phyloP scores from a whole-genome alignment of 2,888 invertebrate genomes.

The Lysandra coridon region DNA sequence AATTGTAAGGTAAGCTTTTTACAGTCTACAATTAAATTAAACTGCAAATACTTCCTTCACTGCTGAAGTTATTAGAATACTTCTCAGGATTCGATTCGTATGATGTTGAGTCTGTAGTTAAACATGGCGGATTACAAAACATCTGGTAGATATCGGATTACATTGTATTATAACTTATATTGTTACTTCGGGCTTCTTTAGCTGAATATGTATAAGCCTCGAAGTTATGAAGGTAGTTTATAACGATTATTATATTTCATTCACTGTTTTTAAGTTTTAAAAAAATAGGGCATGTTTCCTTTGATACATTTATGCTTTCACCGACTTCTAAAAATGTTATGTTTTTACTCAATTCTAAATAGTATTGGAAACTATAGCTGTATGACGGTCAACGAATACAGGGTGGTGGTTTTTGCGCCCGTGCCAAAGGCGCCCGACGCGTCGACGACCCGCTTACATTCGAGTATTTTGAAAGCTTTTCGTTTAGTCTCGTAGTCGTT shows the following conservation, averaged over 20 bases:
- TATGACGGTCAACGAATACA: not conserved
- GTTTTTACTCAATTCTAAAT: not conserved
- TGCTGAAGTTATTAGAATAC: not conserved
- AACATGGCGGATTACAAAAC: conserved; percentile 3
- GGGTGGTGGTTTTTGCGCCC: conserved; percentile 7
- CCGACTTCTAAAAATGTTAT: not conserved
- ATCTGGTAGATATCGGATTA: not conserved
- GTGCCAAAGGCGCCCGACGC: conserved; percentile 23
- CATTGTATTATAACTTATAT: not conserved
- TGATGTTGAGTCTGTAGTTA: not conserved
- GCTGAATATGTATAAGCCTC: not conserved
- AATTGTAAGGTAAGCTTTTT: conserved; percentile 49
- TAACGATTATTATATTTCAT: not conserved
- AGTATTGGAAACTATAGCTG: not conserved
- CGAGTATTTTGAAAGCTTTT: conserved; percentile 25
- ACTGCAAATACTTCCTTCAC: not conserved
- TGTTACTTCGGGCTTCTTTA: not conserved
- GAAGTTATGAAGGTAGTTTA: not conserved
- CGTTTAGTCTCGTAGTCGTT: not conserved
- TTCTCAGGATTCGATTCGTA: not conserved
- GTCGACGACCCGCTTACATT: conserved; percentile 11
- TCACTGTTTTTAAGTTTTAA: not conserved
- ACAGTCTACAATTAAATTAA: not conserved
- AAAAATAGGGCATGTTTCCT: not conserved
- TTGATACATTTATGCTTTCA: not conserved